A percentile compares a stretch with the other conserved stretches of the same genome.
These are phyloP conservation scores for Patella ulyssiponensis DNA, from an alignment of 2,888 invertebrate genomes.

Conservation along the genomic window DNA sequence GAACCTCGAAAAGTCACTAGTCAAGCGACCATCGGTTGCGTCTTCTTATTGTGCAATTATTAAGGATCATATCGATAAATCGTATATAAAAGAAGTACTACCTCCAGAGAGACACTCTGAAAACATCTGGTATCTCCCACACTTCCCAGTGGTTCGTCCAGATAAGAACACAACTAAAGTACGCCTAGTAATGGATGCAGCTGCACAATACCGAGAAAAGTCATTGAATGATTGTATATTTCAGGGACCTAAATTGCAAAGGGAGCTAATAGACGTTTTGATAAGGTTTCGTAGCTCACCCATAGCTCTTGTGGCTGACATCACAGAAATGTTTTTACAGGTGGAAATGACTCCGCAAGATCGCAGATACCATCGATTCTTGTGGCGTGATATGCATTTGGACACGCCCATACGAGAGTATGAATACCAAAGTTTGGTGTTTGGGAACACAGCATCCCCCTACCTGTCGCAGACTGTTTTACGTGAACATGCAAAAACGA, in stretches of 20 bases:
- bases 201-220: background rate
- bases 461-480: no score
- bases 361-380: background rate
- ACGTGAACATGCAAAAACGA: no score
- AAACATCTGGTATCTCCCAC: background rate
- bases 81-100: background rate
- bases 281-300: background rate
- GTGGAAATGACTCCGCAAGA: background rate
- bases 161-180: conserved; percentile 8
- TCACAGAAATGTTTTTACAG: background rate
- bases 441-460: no score
- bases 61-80: background rate
- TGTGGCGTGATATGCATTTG: no score
- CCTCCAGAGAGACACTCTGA: background rate
- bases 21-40: background rate
- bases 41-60: background rate
- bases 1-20: background rate
- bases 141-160: background rate
- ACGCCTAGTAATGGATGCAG: background rate
- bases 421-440: no score
- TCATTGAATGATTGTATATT: background rate
- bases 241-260: background rate
- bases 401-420: no score
- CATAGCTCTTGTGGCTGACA: background rate
- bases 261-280: background rate